Evolutionary conservation across 2,797 vertebrate species (phyloP).

Genomic region (Parauchenoglanis ngamensis): DNA sequence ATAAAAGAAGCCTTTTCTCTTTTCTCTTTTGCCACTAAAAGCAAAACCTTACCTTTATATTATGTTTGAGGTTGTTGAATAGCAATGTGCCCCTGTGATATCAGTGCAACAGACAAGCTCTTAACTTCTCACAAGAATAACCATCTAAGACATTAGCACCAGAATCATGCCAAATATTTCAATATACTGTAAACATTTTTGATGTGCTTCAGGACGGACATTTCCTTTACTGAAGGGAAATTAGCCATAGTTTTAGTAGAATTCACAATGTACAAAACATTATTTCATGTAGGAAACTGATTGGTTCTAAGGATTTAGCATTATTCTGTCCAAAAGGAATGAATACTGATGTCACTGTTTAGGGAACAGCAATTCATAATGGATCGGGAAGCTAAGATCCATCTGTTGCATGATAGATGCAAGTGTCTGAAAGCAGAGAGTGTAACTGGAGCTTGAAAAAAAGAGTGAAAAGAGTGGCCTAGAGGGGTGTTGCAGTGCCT

Average conservation of each 20-base stretch:
- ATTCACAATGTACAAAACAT: neutral
- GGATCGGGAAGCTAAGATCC: constrained; percentile 29
- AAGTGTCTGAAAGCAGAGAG: constrained; percentile 18
- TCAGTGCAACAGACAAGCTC: neutral
- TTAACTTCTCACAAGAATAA: neutral
- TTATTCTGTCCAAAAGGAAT: neutral
- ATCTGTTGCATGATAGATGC: constrained; percentile 17
- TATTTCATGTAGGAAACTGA: neutral
- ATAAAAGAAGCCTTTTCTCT: neutral
- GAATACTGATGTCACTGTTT: constrained; percentile 3
- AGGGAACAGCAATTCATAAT: neutral
- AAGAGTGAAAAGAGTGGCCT: neutral
- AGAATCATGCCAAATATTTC: neutral
- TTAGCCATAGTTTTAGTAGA: neutral
- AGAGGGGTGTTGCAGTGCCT: constrained; percentile 4
- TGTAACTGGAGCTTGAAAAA: neutral
- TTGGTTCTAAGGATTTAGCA: neutral
- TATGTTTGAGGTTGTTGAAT: neutral
- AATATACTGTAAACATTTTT: neutral
- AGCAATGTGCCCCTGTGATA: neutral
- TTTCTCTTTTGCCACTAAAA: neutral
- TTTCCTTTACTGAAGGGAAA: neutral
- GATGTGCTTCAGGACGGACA: neutral
- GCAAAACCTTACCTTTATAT: constrained; percentile 8
- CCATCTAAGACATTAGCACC: neutral